phyloP scores from a whole-genome alignment of 2,888 invertebrate genomes.

The Limnephilus marmoratus region DNA sequence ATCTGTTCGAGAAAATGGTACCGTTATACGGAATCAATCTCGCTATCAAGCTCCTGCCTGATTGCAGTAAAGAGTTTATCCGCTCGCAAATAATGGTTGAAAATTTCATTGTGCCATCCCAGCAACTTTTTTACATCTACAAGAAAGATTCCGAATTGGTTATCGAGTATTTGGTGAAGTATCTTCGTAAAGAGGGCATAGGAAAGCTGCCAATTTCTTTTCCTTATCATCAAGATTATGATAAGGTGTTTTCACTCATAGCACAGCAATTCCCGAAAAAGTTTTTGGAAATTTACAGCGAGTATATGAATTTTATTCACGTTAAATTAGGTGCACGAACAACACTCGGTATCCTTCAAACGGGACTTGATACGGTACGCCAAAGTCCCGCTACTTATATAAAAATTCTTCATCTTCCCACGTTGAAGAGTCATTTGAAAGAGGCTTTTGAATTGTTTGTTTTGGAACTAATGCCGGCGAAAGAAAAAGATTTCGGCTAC shows the following conservation, averaged over 20 bases:
- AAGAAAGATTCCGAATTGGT: constrained; percentile 67
- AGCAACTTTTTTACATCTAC: constrained; percentile 47
- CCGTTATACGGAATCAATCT: constrained; percentile 66
- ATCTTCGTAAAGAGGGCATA: constrained; percentile 20
- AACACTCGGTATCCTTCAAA: constrained; percentile 6
- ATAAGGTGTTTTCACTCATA: constrained; percentile 22
- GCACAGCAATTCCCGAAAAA: constrained; percentile 52
- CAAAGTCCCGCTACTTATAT: constrained; percentile 10
- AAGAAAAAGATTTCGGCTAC: constrained; percentile 46
- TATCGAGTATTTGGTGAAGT: constrained; percentile 68
- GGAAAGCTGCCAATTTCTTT: constrained; percentile 4
- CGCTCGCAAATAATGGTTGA: constrained; percentile 23
- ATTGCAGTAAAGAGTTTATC: constrained; percentile 68
- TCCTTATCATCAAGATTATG: neutral
- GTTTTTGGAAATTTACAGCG: constrained; percentile 46
- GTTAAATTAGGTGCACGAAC: constrained; percentile 40
- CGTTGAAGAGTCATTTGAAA: constrained; percentile 49
- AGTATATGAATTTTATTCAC: neutral
- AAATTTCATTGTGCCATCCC: constrained; percentile 21
- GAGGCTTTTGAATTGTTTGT: constrained; percentile 57
- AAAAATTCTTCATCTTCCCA: neutral
- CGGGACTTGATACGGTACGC: neutral
- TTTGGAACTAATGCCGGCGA: constrained; percentile 15
- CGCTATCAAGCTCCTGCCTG: constrained; percentile 68
- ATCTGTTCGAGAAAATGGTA: constrained; percentile 67